A percentile compares a stretch with the other conserved stretches of the same genome.
phyloP scores from a whole-genome alignment of 2,888 invertebrate species.

The Amphimallon solstitiale region DNA sequence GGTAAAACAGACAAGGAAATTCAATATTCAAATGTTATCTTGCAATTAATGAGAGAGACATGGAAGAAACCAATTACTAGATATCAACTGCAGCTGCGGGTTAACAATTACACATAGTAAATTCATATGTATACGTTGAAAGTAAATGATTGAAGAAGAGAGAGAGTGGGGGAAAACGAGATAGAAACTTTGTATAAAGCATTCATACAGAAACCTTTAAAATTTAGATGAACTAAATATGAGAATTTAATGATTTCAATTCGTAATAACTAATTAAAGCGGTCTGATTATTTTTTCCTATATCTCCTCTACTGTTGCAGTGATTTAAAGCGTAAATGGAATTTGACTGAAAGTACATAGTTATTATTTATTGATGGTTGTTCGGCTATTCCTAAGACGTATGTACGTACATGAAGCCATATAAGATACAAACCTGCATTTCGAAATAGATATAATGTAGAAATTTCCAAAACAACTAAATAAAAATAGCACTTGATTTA shows the following conservation, averaged over 20 bases:
- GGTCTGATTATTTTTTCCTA: too few species aligned
- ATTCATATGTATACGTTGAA: background rate
- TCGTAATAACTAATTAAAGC: too few species aligned
- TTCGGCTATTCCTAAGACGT: too few species aligned
- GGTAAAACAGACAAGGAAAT: slow-evolving; percentile 30
- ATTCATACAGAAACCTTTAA: background rate
- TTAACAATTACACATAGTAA: slow-evolving; percentile 26
- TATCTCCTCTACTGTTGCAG: too few species aligned
- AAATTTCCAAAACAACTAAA: too few species aligned
- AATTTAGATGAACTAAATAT: background rate
- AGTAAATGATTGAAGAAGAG: background rate
- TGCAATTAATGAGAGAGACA: slow-evolving; percentile 27
- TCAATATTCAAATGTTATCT: slow-evolving; percentile 30
- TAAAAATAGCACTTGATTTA: too few species aligned
- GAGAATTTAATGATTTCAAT: background rate
- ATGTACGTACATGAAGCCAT: too few species aligned
- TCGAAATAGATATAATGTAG: too few species aligned
- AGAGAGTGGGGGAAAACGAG: background rate
- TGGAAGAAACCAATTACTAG: slow-evolving; percentile 26
- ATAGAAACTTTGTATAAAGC: slow-evolving; percentile 1
- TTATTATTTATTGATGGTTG: too few species aligned
- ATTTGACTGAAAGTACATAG: too few species aligned
- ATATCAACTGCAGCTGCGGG: slow-evolving; percentile 32
- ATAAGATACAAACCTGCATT: too few species aligned
- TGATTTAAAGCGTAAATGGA: too few species aligned